Percentiles rank a stretch among this genome's conserved stretches.
phyloP scores from a whole-genome alignment of 1,140 invertebrate genomes.

The Dendroctonus valens region DNA sequence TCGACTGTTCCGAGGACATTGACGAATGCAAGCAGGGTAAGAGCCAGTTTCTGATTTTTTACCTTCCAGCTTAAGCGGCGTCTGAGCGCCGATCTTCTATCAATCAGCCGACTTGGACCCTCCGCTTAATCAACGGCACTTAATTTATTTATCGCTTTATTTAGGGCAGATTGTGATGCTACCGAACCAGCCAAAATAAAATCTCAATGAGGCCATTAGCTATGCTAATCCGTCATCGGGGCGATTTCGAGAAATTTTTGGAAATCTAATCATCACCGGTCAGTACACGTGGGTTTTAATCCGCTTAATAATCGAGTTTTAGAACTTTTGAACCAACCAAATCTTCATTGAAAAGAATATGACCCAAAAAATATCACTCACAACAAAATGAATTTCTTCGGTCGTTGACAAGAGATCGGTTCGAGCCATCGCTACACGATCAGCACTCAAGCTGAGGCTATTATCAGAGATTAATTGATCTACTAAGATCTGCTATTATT shows the following conservation, averaged over 20 bases:
- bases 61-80: neutral
- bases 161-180: slow-evolving; percentile 12
- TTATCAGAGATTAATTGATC: slow-evolving; percentile 30
- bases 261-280: too few species aligned
- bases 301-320: too few species aligned
- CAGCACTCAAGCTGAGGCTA: slow-evolving; percentile 15
- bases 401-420: slow-evolving; percentile 23
- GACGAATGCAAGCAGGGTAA: slow-evolving; percentile 93
- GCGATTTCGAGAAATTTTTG: slow-evolving; percentile 14
- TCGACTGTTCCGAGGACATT: slow-evolving; percentile 90
- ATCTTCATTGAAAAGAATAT: neutral
- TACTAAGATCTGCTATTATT: too few species aligned
- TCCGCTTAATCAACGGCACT: too few species aligned
- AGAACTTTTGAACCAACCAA: too few species aligned
- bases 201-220: slow-evolving; percentile 8
- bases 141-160: slow-evolving; percentile 10
- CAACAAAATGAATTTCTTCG: slow-evolving; percentile 3
- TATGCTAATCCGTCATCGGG: slow-evolving; percentile 5
- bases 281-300: neutral
- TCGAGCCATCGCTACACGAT: slow-evolving; percentile 9
- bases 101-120: too few species aligned
- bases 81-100: too few species aligned
- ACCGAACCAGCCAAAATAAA: slow-evolving; percentile 15
- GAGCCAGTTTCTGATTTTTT: slow-evolving; percentile 1
- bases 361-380: neutral